Evolutionary conservation across 2,888 invertebrate species (phyloP), one percentile per base, ranked within the genome.

Genomic region (Athalia rosae): DNA sequence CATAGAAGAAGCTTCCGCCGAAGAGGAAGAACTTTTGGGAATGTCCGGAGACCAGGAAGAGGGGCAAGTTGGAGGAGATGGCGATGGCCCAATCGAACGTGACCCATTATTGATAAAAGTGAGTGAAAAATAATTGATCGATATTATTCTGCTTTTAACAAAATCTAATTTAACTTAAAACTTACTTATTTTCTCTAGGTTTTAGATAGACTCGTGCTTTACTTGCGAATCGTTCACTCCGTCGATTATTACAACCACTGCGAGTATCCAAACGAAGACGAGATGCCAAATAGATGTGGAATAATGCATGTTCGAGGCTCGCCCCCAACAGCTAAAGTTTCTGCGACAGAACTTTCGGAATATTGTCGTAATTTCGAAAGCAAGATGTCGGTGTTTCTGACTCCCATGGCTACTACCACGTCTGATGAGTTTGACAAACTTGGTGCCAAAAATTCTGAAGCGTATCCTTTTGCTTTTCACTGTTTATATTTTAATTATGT

Each of bases 241-340:
- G 96, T 99, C 76, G 99, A 99, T 90, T 99, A 98, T 90, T 99
- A 99, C 91, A 99, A 99, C 91, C 98, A 98, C 87, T 98, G 98
- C 87, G 99, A 99, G 88, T 99, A 99, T 91, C 98, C 99, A 0
- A 98, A 98, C 85, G 99, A 99, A 90, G 99, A 99, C 89, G 98
- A 99, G 90, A 99, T 99, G 99, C 99, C 99, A 0, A 99, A 99
- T 90, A 93, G 98, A 56, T 98, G 99, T 90, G 99, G 99, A 8
- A 98, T 99, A 83, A 96, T 99, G 93, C 99, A 99, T 87, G 98
- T 98, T 0, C 93, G 99, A 67, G 98, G 98, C 3, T 94, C 95
- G 8, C 93, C 96, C 0, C 98, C 98, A 0, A 92, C 94, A 7
- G 94, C 95, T 76, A 97, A 97, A 91, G 94, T 95, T 81, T 86